Evolutionary conservation across 2,888 invertebrate genomes (phyloP).

Genomic region (Leptinotarsa peninsularis): DNA sequence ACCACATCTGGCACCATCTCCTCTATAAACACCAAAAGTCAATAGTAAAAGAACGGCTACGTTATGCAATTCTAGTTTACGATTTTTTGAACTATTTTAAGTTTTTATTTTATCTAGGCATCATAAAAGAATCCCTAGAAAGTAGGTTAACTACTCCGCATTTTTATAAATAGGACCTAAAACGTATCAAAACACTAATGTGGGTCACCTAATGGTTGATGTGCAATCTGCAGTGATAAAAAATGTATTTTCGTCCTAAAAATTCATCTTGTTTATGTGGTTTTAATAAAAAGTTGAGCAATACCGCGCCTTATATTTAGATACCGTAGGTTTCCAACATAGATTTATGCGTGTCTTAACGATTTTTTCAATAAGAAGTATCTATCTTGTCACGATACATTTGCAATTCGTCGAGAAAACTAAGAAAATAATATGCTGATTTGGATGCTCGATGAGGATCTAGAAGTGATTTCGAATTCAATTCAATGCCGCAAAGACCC

Average conservation of each 20-base stretch:
- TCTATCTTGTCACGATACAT: too few species aligned
- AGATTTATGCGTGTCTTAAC: neutral
- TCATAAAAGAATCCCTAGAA: constrained; percentile 45
- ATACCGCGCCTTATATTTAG: constrained; percentile 7
- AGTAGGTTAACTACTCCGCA: constrained; percentile 45
- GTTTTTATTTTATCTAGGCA: constrained; percentile 41
- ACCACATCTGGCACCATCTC: constrained; percentile 29
- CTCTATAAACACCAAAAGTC: constrained; percentile 29
- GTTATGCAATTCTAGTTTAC: constrained; percentile 45
- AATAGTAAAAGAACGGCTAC: constrained; percentile 30
- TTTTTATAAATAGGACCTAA: constrained; percentile 48
- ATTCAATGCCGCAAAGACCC: too few species aligned
- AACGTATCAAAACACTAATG: constrained; percentile 43
- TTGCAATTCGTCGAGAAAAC: too few species aligned
- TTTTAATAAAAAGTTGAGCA: constrained; percentile 9
- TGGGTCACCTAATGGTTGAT: constrained; percentile 39
- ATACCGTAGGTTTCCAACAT: neutral
- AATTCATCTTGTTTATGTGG: constrained; percentile 11
- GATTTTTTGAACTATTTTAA: constrained; percentile 46
- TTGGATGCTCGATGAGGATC: too few species aligned
- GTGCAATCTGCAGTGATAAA: constrained; percentile 45
- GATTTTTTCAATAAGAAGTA: too few species aligned
- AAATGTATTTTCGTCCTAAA: constrained; percentile 39
- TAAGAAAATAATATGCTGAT: too few species aligned
- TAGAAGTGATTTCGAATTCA: too few species aligned